These are phyloP conservation scores for Entomobrya multifasciata DNA, from an alignment of 2,888 invertebrate species.

Conservation along the genomic window DNA sequence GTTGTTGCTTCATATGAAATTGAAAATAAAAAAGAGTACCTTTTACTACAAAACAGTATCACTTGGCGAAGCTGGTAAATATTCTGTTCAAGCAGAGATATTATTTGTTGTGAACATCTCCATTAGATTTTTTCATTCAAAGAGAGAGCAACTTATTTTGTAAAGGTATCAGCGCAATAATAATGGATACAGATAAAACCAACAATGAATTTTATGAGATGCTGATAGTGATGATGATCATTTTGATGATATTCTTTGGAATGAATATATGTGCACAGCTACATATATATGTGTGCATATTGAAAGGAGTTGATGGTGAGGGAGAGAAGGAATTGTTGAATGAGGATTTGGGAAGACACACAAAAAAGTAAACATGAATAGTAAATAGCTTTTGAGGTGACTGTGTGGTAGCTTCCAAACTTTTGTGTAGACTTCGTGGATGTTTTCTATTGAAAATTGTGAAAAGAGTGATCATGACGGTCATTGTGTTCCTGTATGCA, in stretches of 20 bases:
- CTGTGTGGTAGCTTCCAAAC: slow-evolving; percentile 60
- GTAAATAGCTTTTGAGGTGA: slow-evolving; percentile 54
- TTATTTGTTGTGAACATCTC: slow-evolving; percentile 60
- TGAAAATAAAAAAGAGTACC: slow-evolving; percentile 9
- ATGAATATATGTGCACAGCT: background rate
- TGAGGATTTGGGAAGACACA: slow-evolving; percentile 39
- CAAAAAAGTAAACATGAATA: slow-evolving; percentile 62
- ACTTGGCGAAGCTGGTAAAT: slow-evolving; percentile 24
- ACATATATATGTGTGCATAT: background rate
- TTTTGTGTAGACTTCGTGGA: slow-evolving; percentile 37
- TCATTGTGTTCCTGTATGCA: slow-evolving; percentile 46
- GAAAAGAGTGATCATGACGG: slow-evolving; percentile 66
- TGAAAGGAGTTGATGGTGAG: slow-evolving; percentile 6
- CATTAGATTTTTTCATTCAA: slow-evolving; percentile 54
- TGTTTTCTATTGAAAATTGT: slow-evolving; percentile 48
- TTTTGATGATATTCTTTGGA: background rate
- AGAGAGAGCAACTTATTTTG: slow-evolving; percentile 51
- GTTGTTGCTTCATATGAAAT: slow-evolving; percentile 39
- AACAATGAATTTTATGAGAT: background rate
- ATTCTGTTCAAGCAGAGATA: slow-evolving; percentile 14
- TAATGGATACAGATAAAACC: background rate
- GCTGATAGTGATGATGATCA: background rate
- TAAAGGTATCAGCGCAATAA: slow-evolving; percentile 26
- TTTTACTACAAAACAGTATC: slow-evolving; percentile 38
- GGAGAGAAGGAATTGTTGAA: slow-evolving; percentile 37